Evolutionary conservation across 1,140 invertebrate species (phyloP).

Genomic region (Triops longicaudatus): DNA sequence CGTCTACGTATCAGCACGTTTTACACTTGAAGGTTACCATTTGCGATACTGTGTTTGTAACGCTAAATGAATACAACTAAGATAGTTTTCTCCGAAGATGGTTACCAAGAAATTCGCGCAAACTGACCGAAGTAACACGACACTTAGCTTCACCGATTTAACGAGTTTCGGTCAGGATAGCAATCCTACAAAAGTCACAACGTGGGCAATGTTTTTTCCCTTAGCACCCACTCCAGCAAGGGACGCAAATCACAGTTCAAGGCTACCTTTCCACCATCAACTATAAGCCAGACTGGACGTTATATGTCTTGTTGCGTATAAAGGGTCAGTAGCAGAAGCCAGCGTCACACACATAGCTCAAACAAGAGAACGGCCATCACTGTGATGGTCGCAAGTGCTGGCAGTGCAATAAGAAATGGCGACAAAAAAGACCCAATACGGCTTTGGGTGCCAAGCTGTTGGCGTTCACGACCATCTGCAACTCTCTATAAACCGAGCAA

Average conservation of each 20-base stretch:
- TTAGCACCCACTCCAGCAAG: background rate
- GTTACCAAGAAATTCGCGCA: too few relatives aligned
- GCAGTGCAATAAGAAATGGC: conserved; percentile 14
- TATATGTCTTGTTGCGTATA: background rate
- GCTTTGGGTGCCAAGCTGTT: conserved; percentile 14
- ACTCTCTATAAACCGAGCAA: conserved; percentile 15
- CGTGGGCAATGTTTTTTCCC: background rate
- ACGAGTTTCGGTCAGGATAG: background rate
- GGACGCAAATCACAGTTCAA: conserved; percentile 1
- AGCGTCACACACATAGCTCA: conserved; percentile 6
- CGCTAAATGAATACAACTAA: background rate
- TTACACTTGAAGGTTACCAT: background rate
- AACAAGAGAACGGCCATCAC: background rate
- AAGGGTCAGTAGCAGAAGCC: conserved; percentile 1
- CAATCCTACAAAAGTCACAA: background rate
- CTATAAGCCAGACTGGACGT: conserved; percentile 4
- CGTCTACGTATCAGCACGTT: background rate
- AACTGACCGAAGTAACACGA: too few relatives aligned
- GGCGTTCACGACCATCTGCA: conserved; percentile 6
- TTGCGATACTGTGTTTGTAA: background rate
- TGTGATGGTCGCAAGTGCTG: conserved; percentile 9
- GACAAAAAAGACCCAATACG: conserved; percentile 12
- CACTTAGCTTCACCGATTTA: too few relatives aligned
- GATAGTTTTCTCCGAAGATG: background rate
- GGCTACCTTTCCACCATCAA: conserved; percentile 6